Evolutionary conservation across 2,888 invertebrate genomes (phyloP).

Genomic region (Hartigia nigra): DNA sequence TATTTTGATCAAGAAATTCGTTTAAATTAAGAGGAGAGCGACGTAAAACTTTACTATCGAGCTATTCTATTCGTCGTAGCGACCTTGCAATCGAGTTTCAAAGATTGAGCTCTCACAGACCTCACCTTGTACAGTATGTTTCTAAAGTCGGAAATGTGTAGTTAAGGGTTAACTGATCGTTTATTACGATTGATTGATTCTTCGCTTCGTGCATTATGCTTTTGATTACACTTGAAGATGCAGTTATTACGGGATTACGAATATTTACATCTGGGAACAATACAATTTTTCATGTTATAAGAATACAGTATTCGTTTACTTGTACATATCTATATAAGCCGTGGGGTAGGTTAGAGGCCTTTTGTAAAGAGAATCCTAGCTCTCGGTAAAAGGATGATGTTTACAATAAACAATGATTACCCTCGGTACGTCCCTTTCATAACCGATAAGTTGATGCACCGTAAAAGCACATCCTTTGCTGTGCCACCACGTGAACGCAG

Average conservation of each 20-base stretch:
- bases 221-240: not conserved
- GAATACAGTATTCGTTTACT: not conserved
- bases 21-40: too few species aligned
- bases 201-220: not conserved
- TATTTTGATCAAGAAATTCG: too few species aligned
- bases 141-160: too few species aligned
- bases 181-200: not conserved
- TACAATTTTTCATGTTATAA: not conserved
- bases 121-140: too few species aligned
- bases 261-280: not conserved
- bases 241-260: not conserved
- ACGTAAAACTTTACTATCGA: too few species aligned
- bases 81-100: too few species aligned
- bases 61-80: too few species aligned
- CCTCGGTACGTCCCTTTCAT: not conserved
- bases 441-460: not conserved
- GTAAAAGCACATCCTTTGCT: not conserved
- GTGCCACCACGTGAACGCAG: not conserved
- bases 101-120: too few species aligned
- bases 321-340: not conserved
- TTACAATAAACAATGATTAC: not conserved
- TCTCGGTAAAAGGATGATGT: not conserved
- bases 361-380: not conserved
- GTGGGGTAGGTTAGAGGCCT: not conserved
- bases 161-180: too few species aligned